Evolutionary conservation across 2,888 invertebrate genomes (phyloP).

Genomic region (Arrhopalites spinosus): DNA sequence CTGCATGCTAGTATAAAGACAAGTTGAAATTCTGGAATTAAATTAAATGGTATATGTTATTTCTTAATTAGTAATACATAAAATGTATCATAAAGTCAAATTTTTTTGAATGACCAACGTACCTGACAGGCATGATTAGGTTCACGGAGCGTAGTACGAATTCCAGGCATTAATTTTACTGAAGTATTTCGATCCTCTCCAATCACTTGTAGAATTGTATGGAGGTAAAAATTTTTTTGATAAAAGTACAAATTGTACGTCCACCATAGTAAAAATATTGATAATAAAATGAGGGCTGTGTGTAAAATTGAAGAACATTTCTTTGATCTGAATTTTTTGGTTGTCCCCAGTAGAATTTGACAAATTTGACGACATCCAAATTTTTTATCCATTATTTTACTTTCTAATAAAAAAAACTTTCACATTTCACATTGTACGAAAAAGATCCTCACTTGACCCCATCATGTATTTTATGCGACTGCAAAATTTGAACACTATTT

Average conservation of each 20-base stretch:
- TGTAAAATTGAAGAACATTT: not conserved
- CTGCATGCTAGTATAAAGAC: not conserved
- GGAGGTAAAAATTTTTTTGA: not conserved
- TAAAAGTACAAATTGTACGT: not conserved
- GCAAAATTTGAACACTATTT: no score
- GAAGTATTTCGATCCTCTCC: conserved; percentile 3
- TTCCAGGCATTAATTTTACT: not conserved
- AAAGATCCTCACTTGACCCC: no score
- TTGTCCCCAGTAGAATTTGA: not conserved
- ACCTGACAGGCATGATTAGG: not conserved
- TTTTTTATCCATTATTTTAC: no score
- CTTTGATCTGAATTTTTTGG: not conserved
- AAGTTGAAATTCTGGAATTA: not conserved
- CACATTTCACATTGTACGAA: no score
- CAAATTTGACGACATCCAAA: no score
- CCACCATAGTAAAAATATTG: not conserved
- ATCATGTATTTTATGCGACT: no score
- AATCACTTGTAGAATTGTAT: not conserved
- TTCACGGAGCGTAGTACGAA: not conserved
- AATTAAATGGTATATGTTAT: not conserved
- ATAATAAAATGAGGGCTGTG: not conserved
- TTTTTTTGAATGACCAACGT: no score
- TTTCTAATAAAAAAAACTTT: no score
- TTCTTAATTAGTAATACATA: not conserved
- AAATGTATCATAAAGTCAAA: no score